These are phyloP conservation scores for Erpobdella octoculata DNA, from an alignment of 2,888 invertebrate species.

Conservation along the genomic window DNA sequence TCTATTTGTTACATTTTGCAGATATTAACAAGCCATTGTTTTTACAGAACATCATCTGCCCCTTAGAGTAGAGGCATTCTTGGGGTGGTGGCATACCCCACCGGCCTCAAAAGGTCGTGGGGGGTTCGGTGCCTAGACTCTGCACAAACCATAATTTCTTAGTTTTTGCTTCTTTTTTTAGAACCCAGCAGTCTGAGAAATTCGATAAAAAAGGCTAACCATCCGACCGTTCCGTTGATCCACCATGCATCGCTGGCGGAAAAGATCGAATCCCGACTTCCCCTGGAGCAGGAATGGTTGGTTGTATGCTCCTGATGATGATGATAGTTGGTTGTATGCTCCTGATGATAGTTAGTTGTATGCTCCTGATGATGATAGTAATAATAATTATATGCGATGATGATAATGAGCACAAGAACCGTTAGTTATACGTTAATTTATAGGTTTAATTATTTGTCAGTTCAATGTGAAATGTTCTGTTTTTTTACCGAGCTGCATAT, in stretches of 20 bases:
- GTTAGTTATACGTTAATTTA: neutral
- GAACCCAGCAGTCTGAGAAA: neutral
- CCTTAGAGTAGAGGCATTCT: too few relatives aligned
- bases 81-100: too few relatives aligned
- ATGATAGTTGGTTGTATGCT: neutral
- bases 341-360: neutral
- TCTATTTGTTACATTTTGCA: too few relatives aligned
- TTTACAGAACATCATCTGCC: too few relatives aligned
- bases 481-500: too few relatives aligned
- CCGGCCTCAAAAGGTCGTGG: too few relatives aligned
- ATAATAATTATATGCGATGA: too few relatives aligned
- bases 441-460: neutral
- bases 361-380: neutral
- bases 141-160: too few relatives aligned
- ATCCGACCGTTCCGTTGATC: neutral
- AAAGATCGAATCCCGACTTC: slow-evolving; percentile 18
- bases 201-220: neutral
- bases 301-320: neutral
- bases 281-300: slow-evolving; percentile 21
- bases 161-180: neutral
- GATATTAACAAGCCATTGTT: too few relatives aligned
- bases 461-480: neutral
- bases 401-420: too few relatives aligned
- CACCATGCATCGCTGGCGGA: neutral
- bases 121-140: too few relatives aligned